Conservation (phyloP, 2,888 invertebrate genomes). For the Abscondita cerata region DNA sequence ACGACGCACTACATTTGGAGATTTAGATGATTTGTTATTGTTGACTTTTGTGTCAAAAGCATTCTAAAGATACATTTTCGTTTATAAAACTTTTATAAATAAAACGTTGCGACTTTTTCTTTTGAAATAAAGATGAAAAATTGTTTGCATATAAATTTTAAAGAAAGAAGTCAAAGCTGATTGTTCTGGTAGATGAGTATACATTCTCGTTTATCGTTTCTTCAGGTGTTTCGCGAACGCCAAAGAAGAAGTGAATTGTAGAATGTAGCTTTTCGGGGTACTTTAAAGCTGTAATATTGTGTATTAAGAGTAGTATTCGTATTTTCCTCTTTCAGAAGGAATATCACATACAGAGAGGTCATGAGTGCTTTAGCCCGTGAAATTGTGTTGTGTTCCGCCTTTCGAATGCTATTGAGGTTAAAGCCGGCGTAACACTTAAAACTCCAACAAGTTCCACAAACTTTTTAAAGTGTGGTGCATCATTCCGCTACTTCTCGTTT, state of each 20-base stretch:
- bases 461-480: conserved; percentile 22
- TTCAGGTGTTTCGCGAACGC: neutral
- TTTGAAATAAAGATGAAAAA: too few species aligned
- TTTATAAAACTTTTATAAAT: neutral
- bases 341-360: conserved; percentile 44
- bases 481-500: conserved; percentile 7
- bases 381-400: conserved; percentile 49
- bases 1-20: conserved; percentile 31
- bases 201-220: neutral
- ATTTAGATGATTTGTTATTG: conserved; percentile 34
- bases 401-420: conserved; percentile 45
- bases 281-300: conserved; percentile 20
- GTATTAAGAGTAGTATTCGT: conserved; percentile 23
- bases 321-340: conserved; percentile 26
- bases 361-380: conserved; percentile 46
- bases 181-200: too few species aligned
- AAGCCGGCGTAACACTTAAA: conserved; percentile 41
- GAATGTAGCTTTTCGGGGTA: conserved; percentile 9
- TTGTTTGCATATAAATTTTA: too few species aligned
- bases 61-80: neutral
- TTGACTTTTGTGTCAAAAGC: conserved; percentile 24
- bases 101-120: neutral
- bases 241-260: neutral
- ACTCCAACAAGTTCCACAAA: conserved; percentile 29
- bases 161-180: too few species aligned